A percentile compares a stretch with the other conserved stretches of the same genome.
phyloP scores from a whole-genome alignment of 1,140 invertebrate genomes.

The fruit fly (Drosophila melanogaster) region Release_6_plus_ISO1_MT NT_033779.5:1694001-1694500 shows the following conservation, averaged over 20 bases:
- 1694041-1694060: constrained; percentile 70
- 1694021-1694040: constrained; percentile 79
- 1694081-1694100: constrained; percentile 21
- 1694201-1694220: constrained; percentile 38
- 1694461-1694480: neutral
- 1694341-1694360: constrained; percentile 94
- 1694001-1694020: constrained; percentile 81
- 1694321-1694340: constrained; percentile 94
- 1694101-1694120: constrained; percentile 33
- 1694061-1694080: constrained; percentile 26
- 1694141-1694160: neutral
- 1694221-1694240: constrained; percentile 95
- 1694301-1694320: constrained; percentile 92
- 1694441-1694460: constrained; percentile 85
- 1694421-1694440: constrained; percentile 95
- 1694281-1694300: constrained; percentile 95
- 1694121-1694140: neutral
- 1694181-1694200: neutral
- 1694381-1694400: constrained; percentile 95
- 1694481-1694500: neutral
- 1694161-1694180: neutral
- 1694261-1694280: constrained; percentile 97
- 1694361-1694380: constrained; percentile 97
- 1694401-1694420: constrained; percentile 94
- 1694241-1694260: constrained; percentile 96